Base-by-base conservation (phyloP, 2,113 vertebrate species). In the Etheostoma cragini region DNA sequence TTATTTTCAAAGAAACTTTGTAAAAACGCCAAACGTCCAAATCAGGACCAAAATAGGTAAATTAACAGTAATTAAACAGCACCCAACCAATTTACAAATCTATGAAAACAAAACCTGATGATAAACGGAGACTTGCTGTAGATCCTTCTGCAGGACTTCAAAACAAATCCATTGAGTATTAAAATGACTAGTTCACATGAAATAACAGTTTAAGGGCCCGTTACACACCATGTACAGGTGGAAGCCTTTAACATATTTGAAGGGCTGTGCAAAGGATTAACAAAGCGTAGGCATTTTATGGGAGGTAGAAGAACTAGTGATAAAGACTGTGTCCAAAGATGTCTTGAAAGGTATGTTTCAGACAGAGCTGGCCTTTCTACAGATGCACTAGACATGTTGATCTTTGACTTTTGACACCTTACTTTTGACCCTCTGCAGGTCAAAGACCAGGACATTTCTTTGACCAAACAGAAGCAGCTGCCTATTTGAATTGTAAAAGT, bases 341-440 rank as follows among this genome's bases (percentile, higher is more conserved):
- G 21, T 53, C 11, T n/a, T 14, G 46, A 50, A 22, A 16, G 14
- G 52, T 42, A 10, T 57, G 45, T 66, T 53, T 19, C 38, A 57
- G 22, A 33, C 46, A 42, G 21, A 68, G 15, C 14, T 10, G 2
- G 10, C 6, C 21, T 71, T 50, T 50, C 77, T 21, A 64, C 33
- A 68, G 72, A 81, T 84, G 57, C 61, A 70, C 30, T 12, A 46
- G 72, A 83, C 77, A 64, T 61, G 72, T 57, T 82, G 62, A 75
- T 78, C 79, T 79, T 78, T 84, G 83, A 47, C 83, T 64, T 78
- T 24, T 72, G 72, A 83, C 85, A 65, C 76, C n/a, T 67, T 42
- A 76, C 65, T 63, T 73, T 64, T 56, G 53, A 46, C 65, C 78
- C 47, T 22, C 72, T 72, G 76, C 77, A 82, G 72, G 85, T 73